phyloP scores from a whole-genome alignment of 2,113 vertebrate genomes.

The Reinhardtius hippoglossoides region DNA sequence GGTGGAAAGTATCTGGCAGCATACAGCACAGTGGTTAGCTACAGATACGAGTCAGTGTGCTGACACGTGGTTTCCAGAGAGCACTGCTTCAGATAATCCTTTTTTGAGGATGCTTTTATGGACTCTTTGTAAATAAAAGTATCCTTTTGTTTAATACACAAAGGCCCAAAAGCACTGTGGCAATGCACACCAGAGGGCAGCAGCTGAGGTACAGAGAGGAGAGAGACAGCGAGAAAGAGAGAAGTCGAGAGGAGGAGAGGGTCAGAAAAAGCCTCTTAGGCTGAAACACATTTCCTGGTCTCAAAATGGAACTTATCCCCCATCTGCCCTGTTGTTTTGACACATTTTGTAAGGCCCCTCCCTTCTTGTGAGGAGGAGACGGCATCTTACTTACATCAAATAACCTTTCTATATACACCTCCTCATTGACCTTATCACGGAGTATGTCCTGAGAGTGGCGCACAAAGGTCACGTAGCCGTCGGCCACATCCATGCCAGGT shows the following conservation, averaged over 20 bases:
- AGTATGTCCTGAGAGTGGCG: conserved; percentile 99
- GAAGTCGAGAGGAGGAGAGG: conserved; percentile 55
- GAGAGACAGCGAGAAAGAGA: conserved; percentile 70
- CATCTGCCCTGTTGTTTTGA: conserved; percentile 96
- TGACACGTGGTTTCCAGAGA: conserved; percentile 74
- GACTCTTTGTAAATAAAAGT: conserved; percentile 82
- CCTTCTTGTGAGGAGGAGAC: conserved; percentile 90
- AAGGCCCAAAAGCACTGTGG: conserved; percentile 83
- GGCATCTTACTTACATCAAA: conserved; percentile 99
- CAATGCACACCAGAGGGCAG: conserved; percentile 85
- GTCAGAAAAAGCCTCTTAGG: conserved; percentile 51
- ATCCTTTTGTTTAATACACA: conserved; percentile 72
- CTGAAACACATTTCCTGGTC: conserved; percentile 77
- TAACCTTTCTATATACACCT: conserved; percentile 99
- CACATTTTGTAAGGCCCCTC: conserved; percentile 98
- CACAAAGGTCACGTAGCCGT: conserved; percentile 99
- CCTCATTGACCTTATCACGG: conserved; percentile 99
- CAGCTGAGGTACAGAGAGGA: conserved; percentile 83
- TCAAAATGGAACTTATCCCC: conserved; percentile 99
- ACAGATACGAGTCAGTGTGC: conserved; percentile 27
- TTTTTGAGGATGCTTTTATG: conserved; percentile 77
- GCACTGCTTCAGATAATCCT: conserved; percentile 87
- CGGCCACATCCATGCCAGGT: conserved; percentile 99
- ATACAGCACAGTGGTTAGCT: conserved; percentile 24
- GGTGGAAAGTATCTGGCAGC: conserved; percentile 52